A percentile compares a stretch with the other conserved stretches of the same genome.
These are phyloP conservation scores for Amazonetta brasiliensis DNA, from an alignment of 2,797 vertebrate species.

Conservation along the genomic window DNA sequence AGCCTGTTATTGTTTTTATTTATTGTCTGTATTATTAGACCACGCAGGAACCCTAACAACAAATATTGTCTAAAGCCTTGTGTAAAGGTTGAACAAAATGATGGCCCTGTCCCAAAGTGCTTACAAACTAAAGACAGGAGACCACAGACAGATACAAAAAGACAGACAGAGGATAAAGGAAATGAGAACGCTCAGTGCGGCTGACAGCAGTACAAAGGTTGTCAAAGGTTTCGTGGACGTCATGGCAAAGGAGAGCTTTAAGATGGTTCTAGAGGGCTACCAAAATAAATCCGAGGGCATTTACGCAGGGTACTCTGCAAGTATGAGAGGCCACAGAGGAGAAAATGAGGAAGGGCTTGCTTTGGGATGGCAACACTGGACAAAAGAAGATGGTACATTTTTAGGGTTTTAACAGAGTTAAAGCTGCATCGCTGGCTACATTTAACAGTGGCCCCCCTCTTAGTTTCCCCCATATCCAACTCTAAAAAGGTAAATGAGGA, in stretches of 20 bases:
- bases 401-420: not conserved
- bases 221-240: not conserved
- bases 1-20: slow-evolving; percentile 35
- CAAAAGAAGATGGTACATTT: not conserved
- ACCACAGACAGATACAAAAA: not conserved
- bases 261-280: not conserved
- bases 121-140: slow-evolving; percentile 21
- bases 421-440: not conserved
- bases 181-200: not conserved
- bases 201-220: not conserved
- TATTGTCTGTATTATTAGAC: slow-evolving; percentile 32
- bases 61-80: slow-evolving; percentile 27
- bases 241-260: not conserved
- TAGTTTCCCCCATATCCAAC: not conserved
- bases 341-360: not conserved
- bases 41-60: slow-evolving; percentile 18
- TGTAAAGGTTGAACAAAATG: slow-evolving; percentile 3
- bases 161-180: not conserved
- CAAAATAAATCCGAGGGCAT: not conserved
- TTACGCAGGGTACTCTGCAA: not conserved
- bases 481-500: not conserved
- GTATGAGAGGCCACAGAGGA: not conserved
- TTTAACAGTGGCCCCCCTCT: not conserved
- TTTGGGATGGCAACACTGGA: not conserved
- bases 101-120: slow-evolving; percentile 10